Evolutionary conservation across 1,140 invertebrate genomes (phyloP).

Genomic region (Scaptomyza montana): DNA sequence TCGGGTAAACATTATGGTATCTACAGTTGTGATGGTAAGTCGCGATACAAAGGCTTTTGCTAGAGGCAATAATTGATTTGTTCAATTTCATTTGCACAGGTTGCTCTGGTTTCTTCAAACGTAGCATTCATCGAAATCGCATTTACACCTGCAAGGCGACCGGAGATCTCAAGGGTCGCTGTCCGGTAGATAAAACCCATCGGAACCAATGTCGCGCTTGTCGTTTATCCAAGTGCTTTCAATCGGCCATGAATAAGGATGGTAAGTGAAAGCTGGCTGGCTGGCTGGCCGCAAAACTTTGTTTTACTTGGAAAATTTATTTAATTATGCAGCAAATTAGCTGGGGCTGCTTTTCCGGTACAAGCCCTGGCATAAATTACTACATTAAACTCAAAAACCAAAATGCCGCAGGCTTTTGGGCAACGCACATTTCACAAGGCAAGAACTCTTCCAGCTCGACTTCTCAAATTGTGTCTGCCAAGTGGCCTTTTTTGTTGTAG

Average conservation of each 20-base stretch:
- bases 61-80: background rate
- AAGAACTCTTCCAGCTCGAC: slow-evolving; percentile 20
- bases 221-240: slow-evolving; percentile 97
- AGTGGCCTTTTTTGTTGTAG: slow-evolving; percentile 52
- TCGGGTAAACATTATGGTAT: slow-evolving; percentile 99
- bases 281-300: slow-evolving; percentile 54
- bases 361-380: slow-evolving; percentile 70
- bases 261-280: slow-evolving; percentile 88
- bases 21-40: slow-evolving; percentile 97
- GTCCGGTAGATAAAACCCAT: slow-evolving; percentile 98
- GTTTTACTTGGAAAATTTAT: slow-evolving; percentile 70
- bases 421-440: slow-evolving; percentile 20
- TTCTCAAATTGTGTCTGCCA: background rate
- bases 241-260: slow-evolving; percentile 99
- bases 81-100: slow-evolving; percentile 85
- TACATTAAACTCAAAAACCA: slow-evolving; percentile 69
- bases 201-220: slow-evolving; percentile 98
- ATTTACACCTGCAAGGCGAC: slow-evolving; percentile 98
- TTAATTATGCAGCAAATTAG: slow-evolving; percentile 81
- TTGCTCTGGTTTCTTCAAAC: slow-evolving; percentile 98
- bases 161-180: slow-evolving; percentile 95
- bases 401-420: slow-evolving; percentile 68
- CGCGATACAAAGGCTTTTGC: background rate
- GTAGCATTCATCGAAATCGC: slow-evolving; percentile 97
- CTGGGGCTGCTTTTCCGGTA: slow-evolving; percentile 36